A percentile compares a stretch with the other conserved stretches of the same genome.
phyloP scores from a whole-genome alignment of 92 coral and sea anemone genomes.

The Paragorgia papillata region DNA sequence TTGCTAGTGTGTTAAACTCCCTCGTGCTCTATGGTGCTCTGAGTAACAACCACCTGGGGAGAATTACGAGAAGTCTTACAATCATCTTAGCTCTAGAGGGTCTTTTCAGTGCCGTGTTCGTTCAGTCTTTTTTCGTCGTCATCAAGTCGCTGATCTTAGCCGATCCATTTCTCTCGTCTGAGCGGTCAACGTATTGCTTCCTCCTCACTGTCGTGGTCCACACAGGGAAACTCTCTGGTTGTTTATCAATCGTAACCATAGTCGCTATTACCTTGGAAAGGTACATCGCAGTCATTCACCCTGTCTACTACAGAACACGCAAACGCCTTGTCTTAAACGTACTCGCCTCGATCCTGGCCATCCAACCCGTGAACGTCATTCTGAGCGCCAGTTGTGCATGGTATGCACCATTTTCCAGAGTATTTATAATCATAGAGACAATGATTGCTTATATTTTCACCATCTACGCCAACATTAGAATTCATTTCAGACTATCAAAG shows the following conservation, averaged over 20 bases:
- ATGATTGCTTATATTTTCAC: background rate
- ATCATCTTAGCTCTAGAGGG: background rate
- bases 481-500: background rate
- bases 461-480: background rate
- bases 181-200: conserved; percentile 73
- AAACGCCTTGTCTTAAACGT: background rate
- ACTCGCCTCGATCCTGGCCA: background rate
- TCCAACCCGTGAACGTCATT: background rate
- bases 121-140: background rate
- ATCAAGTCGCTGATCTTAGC: background rate
- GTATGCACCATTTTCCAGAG: background rate
- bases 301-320: background rate
- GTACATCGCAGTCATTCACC: background rate
- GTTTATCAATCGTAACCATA: background rate
- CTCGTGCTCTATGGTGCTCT: background rate
- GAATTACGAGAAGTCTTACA: background rate
- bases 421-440: background rate
- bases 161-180: too few relatives aligned
- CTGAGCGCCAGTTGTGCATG: background rate
- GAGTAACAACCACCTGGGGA: background rate
- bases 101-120: background rate
- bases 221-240: background rate
- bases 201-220: conserved; percentile 66
- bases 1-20: background rate
- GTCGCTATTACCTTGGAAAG: background rate